These are phyloP conservation scores for Buceros bicornis DNA, from an alignment of 2,797 vertebrate genomes.

Conservation along the genomic window DNA sequence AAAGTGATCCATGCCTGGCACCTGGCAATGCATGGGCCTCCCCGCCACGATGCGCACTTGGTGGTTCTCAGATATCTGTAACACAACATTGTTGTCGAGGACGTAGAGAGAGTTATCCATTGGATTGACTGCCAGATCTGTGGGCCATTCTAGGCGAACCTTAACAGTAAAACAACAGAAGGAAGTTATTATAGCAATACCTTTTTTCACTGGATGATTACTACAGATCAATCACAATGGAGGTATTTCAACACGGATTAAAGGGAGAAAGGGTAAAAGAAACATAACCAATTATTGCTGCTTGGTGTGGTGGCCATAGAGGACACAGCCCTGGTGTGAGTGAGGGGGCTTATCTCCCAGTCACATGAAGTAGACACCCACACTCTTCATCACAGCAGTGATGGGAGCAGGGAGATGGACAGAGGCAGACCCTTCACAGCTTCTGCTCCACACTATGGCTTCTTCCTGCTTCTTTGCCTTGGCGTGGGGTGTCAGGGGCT, in stretches of 20 bases:
- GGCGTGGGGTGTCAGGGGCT: not conserved
- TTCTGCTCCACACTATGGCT: not conserved
- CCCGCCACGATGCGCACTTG: constrained; percentile 96
- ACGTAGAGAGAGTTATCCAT: constrained; percentile 98
- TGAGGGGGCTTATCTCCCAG: not conserved
- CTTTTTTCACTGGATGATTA: not conserved
- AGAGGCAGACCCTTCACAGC: not conserved
- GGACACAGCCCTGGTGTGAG: not conserved
- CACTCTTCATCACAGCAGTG: not conserved
- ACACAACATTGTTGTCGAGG: constrained; percentile 96
- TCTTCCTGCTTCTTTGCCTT: not conserved
- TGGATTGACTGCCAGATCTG: constrained; percentile 94
- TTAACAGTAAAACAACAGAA: constrained; percentile 62
- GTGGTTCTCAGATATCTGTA: constrained; percentile 98
- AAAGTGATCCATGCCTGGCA: constrained; percentile 96
- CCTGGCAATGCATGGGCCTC: constrained; percentile 98
- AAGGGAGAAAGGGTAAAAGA: not conserved
- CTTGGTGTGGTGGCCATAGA: not conserved
- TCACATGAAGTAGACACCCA: accelerated
- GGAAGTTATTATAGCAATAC: not conserved
- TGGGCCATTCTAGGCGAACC: constrained; percentile 98
- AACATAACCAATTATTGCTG: not conserved
- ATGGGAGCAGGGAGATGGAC: not conserved
- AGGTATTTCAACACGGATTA: not conserved
- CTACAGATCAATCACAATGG: not conserved